Evolutionary conservation across 2,888 invertebrate species (phyloP), one percentile per base, ranked within the genome.

Genomic region (Nesidiocoris tenuis): DNA sequence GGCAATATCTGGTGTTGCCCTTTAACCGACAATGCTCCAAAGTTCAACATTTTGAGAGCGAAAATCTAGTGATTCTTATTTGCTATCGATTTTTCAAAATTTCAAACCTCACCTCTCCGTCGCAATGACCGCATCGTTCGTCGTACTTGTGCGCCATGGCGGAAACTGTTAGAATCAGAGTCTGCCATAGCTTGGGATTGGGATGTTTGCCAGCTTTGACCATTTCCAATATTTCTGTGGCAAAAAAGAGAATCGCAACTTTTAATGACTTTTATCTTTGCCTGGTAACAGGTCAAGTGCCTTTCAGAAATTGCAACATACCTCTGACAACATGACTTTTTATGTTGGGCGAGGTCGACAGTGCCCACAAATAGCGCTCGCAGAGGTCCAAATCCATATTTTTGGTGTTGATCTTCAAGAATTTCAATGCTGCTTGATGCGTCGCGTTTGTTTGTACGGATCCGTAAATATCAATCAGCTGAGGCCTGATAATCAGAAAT

Each of bases 281-380:
- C 39, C 3, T 39, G 12, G 39, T 39, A 12, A 39, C 3, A 39
- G n/a, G n/a, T n/a, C n/a, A n/a, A n/a, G n/a, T n/a, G n/a, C n/a
- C n/a, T n/a, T n/a, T n/a, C n/a, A n/a, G n/a, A n/a, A n/a, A n/a
- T n/a, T n/a, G n/a, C n/a, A n/a, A n/a, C n/a, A n/a, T n/a, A 84
- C 84, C 83, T 80, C 83, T 82, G 12, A 89, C 81, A n/a, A 88
- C 83, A 57, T 83, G 82, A 54, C 85, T 85, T 57, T 87, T 85
- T 0, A 91, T 90, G 80, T 90, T 87, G 0, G 90, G 87, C 0
- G 89, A 88, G 64, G 91, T 85, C 0, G 93, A 90, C 9, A 91
- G 82, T 0, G 90, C 88, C 87, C 93, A 90, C 0, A 94, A 84
- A 82, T 93, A 93, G 76, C 92, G 85, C 82, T 94, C 94, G 0